phyloP scores from a whole-genome alignment of 1,140 invertebrate genomes.

The Aphelinus certus region DNA sequence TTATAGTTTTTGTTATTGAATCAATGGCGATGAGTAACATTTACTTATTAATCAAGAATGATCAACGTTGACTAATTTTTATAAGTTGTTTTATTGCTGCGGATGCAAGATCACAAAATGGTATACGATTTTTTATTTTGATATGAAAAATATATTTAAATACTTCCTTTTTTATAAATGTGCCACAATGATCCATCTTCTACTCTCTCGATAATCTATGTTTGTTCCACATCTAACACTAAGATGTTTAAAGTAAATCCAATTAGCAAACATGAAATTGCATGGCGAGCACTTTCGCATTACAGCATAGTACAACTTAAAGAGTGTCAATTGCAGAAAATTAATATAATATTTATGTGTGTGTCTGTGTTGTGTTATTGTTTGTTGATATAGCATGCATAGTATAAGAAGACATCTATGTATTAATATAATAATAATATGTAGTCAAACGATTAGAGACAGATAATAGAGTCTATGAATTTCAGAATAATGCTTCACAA shows the following conservation, averaged over 20 bases:
- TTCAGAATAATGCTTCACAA: no score
- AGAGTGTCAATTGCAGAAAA: conserved; percentile 35
- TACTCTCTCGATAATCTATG: conserved; percentile 29
- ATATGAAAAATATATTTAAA: conserved; percentile 6
- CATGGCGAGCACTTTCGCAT: conserved; percentile 34
- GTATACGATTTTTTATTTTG: conserved; percentile 6
- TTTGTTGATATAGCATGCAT: conserved; percentile 38
- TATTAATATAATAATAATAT: conserved; percentile 29
- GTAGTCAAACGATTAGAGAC: neutral
- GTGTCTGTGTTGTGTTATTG: conserved; percentile 29
- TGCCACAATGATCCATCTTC: conserved; percentile 32
- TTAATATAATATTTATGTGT: conserved; percentile 31
- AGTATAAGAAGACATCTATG: conserved; percentile 24
- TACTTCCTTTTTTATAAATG: neutral
- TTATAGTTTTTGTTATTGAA: no score
- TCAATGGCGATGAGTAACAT: no score
- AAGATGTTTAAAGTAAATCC: conserved; percentile 22
- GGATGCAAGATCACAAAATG: no score
- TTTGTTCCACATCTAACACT: conserved; percentile 35
- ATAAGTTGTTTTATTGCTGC: no score
- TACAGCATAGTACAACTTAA: conserved; percentile 35
- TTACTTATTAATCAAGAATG: no score
- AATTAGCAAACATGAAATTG: conserved; percentile 25
- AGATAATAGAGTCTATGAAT: no score
- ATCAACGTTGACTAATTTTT: no score